These are phyloP conservation scores for Laodelphax striatellus DNA, from an alignment of 1,140 invertebrate species.

Conservation along the genomic window DNA sequence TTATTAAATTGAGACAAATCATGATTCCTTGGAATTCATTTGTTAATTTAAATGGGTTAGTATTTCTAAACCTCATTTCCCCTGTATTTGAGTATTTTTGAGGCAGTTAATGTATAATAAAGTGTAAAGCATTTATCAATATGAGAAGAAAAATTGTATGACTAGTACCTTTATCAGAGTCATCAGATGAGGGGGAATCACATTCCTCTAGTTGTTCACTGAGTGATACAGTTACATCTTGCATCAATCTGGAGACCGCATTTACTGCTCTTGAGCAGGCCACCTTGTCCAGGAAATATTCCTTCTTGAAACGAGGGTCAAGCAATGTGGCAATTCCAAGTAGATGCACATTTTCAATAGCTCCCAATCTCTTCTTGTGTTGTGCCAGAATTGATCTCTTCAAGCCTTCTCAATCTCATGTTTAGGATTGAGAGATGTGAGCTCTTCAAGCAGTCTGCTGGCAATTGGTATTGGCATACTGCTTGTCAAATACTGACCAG, in stretches of 20 bases:
- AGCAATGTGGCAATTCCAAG: slow-evolving; percentile 27
- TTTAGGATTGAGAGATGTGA: slow-evolving; percentile 2
- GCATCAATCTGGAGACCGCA: not conserved
- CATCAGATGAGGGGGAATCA: no score
- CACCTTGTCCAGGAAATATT: slow-evolving; percentile 17
- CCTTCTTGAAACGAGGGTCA: slow-evolving; percentile 30
- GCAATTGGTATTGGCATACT: slow-evolving; percentile 8
- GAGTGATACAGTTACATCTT: not conserved
- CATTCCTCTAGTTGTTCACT: slow-evolving; percentile 1
- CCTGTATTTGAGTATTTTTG: no score
- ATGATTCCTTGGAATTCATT: no score
- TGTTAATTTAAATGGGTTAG: no score
- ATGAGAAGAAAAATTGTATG: no score
- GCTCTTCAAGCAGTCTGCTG: slow-evolving; percentile 1
- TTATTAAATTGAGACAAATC: no score
- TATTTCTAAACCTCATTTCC: no score
- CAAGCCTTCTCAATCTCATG: not conserved
- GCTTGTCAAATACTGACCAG: slow-evolving; percentile 6
- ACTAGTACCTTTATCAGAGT: no score
- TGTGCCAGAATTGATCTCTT: slow-evolving; percentile 1
- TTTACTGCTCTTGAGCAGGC: not conserved
- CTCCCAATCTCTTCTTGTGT: slow-evolving; percentile 4
- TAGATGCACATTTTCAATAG: slow-evolving; percentile 22
- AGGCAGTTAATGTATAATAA: no score
- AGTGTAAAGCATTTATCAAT: no score